These are phyloP conservation scores for Monochamus alternatus DNA, from an alignment of 2,888 invertebrate genomes.

Conservation along the genomic window DNA sequence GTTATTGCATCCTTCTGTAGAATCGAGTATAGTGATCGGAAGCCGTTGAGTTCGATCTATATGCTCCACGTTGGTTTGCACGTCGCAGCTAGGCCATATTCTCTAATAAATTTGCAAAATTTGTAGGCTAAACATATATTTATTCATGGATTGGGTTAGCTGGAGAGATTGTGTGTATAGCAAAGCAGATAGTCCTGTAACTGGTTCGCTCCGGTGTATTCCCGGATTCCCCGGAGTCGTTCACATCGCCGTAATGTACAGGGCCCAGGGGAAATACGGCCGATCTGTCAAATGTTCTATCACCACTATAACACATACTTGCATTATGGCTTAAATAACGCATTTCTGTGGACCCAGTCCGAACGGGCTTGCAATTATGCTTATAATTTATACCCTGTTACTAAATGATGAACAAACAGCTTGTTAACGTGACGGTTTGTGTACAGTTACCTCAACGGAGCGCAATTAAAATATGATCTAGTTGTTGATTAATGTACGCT, in stretches of 20 bases:
- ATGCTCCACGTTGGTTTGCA: constrained; percentile 4
- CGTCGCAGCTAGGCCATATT: constrained; percentile 15
- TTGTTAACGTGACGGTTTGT: constrained; percentile 29
- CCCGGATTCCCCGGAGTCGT: constrained; percentile 51
- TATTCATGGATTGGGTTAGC: constrained; percentile 57
- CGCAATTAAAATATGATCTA: constrained; percentile 41
- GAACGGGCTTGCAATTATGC: constrained; percentile 25
- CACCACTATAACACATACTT: constrained; percentile 46
- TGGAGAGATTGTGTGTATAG: constrained; percentile 33
- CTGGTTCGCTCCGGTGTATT: constrained; percentile 37
- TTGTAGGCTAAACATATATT: constrained; percentile 54
- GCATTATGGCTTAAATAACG: constrained; percentile 37
- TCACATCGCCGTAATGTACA: constrained; percentile 60
- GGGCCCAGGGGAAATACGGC: constrained; percentile 63
- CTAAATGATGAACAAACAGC: constrained; percentile 38
- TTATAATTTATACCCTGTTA: constrained; percentile 43
- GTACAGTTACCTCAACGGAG: constrained; percentile 34
- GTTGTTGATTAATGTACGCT: constrained; percentile 30
- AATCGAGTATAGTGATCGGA: neutral
- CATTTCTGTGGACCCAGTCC: constrained; percentile 29
- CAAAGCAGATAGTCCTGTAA: constrained; percentile 28
- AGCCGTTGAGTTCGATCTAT: neutral
- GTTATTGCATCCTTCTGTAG: too few relatives aligned
- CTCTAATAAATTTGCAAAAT: constrained; percentile 51
- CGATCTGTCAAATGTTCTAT: constrained; percentile 63